Evolutionary conservation across 2,113 vertebrate genomes (phyloP), one percentile per base, ranked within the genome.

Genomic region (Lagenorhynchus albirostris): DNA sequence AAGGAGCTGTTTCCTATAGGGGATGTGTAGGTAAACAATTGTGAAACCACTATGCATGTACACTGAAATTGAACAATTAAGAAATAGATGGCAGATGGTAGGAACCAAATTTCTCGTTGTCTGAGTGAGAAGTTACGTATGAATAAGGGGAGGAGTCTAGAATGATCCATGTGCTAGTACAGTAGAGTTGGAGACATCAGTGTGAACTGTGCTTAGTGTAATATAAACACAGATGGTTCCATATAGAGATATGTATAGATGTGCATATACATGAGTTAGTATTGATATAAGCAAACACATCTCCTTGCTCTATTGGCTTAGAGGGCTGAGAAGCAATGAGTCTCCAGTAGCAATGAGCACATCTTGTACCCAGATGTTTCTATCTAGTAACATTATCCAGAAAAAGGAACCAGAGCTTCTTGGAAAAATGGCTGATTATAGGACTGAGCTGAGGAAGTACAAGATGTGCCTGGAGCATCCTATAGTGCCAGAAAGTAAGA

Each of bases 1-100:
- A n/a, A 23, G 31, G 6, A 1, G 1, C 3, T 23, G 14, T 8
- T 36, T n/a, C 14, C 53, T 53, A 1, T 0, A 0, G 18, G 2
- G 31, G 29, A 1, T 25, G 23, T 5, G 17, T 12, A 13, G 68
- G 36, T 5, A 12, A 47, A 18, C 2, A 4, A 2, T 3, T 0
- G 14, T 3, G 87, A 90, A 18, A 17, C 13, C 68, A 1, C 14
- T 36, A 1, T 0, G 1, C 17, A 0, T 0, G 23, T 4, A 8
- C 44, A 0, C 5, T 1, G 1, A 47, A 6, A 2, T 1, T 3
- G 11, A 55, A 38, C 13, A 9, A 2, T 6, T 8, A 21, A 44
- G 44, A 18, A 36, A 11, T 0, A 7, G 79, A 12, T 9, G 36
- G 47, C 36, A 18, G 85, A 18, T 5, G 63, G 70, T 1, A 6